These are phyloP conservation scores for Aulostomus chinensis DNA, from an alignment of 2,797 vertebrate genomes.

Conservation along the genomic window DNA sequence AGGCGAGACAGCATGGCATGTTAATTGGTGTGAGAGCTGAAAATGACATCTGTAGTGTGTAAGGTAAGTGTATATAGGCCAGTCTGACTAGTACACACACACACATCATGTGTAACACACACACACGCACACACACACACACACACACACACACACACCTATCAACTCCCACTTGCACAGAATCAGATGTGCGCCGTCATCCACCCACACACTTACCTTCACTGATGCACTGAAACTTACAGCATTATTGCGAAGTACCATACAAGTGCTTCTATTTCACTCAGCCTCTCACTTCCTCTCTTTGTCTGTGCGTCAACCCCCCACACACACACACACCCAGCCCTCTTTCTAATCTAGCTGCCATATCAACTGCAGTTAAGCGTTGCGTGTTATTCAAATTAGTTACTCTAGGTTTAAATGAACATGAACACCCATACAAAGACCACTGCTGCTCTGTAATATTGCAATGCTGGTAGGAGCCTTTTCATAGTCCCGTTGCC, in stretches of 20 bases:
- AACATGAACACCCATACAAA: too few species aligned
- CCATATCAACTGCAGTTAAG: neutral
- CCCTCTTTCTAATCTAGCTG: too few species aligned
- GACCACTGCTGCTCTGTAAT: too few species aligned
- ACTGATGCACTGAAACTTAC: conserved; percentile 52
- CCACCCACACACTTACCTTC: conserved; percentile 63
- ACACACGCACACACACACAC: neutral
- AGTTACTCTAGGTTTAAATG: too few species aligned
- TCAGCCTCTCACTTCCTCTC: conserved; percentile 41
- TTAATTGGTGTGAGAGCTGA: conserved; percentile 12
- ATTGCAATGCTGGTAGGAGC: too few species aligned
- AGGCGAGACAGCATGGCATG: neutral
- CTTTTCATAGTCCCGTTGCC: too few species aligned
- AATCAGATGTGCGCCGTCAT: conserved; percentile 47
- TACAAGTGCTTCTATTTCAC: conserved; percentile 47
- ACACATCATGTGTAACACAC: neutral
- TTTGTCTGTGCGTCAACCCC: conserved; percentile 7
- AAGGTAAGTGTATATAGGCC: neutral
- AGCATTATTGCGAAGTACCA: conserved; percentile 47
- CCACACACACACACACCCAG: neutral
- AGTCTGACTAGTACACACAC: conserved; percentile 23
- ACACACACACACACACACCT: conserved; percentile 4
- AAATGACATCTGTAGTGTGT: conserved; percentile 15
- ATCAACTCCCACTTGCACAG: conserved; percentile 26
- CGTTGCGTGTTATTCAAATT: too few species aligned